phyloP scores from a whole-genome alignment of 2,888 invertebrate genomes.

The Calliphora vomitoria region DNA sequence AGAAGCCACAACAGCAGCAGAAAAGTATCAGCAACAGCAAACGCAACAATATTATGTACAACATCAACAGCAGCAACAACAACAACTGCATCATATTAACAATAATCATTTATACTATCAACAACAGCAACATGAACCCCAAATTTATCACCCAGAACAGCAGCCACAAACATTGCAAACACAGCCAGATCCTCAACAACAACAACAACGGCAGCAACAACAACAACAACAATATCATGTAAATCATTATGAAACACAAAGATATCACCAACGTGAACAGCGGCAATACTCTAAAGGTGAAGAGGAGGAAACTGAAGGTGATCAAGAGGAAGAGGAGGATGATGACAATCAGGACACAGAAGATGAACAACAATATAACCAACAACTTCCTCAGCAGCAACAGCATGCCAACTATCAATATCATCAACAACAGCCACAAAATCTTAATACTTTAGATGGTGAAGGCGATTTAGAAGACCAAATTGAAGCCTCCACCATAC shows the following conservation, averaged over 20 bases:
- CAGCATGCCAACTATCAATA: constrained; percentile 55
- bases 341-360: constrained; percentile 76
- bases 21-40: constrained; percentile 48
- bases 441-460: constrained; percentile 52
- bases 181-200: constrained; percentile 71
- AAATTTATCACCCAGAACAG: constrained; percentile 68
- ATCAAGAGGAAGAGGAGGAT: constrained; percentile 67
- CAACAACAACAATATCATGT: constrained; percentile 45
- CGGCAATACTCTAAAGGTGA: constrained; percentile 53
- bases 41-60: constrained; percentile 67
- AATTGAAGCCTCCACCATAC: constrained; percentile 83
- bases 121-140: constrained; percentile 54
- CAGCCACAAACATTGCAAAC: constrained; percentile 66
- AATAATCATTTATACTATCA: constrained; percentile 66
- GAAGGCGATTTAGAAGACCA: constrained; percentile 80
- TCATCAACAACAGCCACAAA: constrained; percentile 53
- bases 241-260: constrained; percentile 49
- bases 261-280: constrained; percentile 66
- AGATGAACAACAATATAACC: constrained; percentile 67
- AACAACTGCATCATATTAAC: constrained; percentile 59
- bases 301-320: constrained; percentile 64
- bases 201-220: constrained; percentile 36
- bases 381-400: constrained; percentile 47
- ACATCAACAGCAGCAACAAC: constrained; percentile 58
- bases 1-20: constrained; percentile 21